Evolutionary conservation across 2,113 vertebrate genomes (phyloP).

Genomic region (Solenodon paradoxus): DNA sequence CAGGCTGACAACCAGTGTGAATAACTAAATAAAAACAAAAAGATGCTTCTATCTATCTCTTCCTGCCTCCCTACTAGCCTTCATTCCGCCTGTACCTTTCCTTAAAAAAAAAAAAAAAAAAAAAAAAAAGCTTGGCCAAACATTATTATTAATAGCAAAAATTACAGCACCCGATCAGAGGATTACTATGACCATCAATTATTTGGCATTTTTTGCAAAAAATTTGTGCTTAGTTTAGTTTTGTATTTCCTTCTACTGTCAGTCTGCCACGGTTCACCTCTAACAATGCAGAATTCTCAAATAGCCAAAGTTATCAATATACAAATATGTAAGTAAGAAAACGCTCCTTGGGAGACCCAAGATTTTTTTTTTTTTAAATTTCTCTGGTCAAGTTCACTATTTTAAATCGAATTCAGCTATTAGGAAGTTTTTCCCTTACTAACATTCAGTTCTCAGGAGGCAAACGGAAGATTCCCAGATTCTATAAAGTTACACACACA

Average conservation of each 20-base stretch:
- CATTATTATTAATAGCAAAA: constrained; percentile 27
- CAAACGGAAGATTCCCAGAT: neutral
- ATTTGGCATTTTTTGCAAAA: neutral
- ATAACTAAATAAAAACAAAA: too few species aligned
- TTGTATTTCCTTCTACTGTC: neutral
- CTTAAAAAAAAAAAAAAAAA: too few species aligned
- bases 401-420: neutral
- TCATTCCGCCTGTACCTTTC: too few species aligned
- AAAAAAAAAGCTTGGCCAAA: neutral
- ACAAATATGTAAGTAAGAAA: neutral
- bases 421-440: neutral
- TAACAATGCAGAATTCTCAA: neutral
- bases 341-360: neutral
- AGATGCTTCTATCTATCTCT: too few species aligned
- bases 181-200: neutral
- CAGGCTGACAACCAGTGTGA: too few species aligned
- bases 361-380: neutral
- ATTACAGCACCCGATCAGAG: neutral
- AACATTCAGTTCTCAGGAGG: neutral
- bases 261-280: neutral
- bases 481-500: neutral
- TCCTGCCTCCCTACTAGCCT: too few species aligned
- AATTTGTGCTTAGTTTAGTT: neutral
- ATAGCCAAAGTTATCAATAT: neutral
- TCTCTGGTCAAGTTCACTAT: neutral